Base-by-base conservation (phyloP, 2,113 vertebrate species). In the Neotragus moschatus region DNA sequence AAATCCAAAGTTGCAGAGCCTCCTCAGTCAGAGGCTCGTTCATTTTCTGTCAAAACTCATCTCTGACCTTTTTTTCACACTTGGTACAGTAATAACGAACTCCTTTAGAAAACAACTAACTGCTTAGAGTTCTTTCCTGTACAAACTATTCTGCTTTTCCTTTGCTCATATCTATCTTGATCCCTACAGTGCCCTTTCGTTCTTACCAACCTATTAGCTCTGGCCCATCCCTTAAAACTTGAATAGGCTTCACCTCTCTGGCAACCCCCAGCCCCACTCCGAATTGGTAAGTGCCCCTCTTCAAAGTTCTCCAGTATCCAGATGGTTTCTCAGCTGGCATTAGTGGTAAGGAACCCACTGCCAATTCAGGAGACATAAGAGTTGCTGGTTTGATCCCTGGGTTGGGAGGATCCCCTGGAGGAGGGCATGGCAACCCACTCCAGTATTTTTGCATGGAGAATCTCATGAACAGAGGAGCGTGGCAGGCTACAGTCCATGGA, bases 1-100 rank as follows among this genome's bases (percentile, higher is more conserved):
- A 94, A 91, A 84, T 36, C 7, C 63, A 36, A 81, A 95, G 51
- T 39, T 36, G 45, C 7, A 94, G 26, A 92, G 49, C 10, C 30
- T 86, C 9, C 43, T 53, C 10, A 53, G 16, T 91, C 30, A 49
- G 9, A 39, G 28, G 26, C 13, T 36, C 58, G 60, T 91, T 79
- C 75, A 36, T n/a, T 87, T 77, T 84, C n/a, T 84, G 8, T 56
- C 17, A 82, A 92, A 0, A 79, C 16, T 80, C 58, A 39, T 75
- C 28, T 47, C 61, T 95, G 33, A 58, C 19, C 17, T 8, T 33
- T 25, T 55, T 53, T 81, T 30, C 30, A 86, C 11, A 4, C 17
- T 56, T 11, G 19, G 1, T 26, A 43, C 23, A 61, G 19, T 47
- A 53, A 56, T 13, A 70, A 93, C 10, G 51, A 58, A 84, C 53